phyloP scores from a whole-genome alignment of 2,797 vertebrate species.

The Parauchenoglanis ngamensis region DNA sequence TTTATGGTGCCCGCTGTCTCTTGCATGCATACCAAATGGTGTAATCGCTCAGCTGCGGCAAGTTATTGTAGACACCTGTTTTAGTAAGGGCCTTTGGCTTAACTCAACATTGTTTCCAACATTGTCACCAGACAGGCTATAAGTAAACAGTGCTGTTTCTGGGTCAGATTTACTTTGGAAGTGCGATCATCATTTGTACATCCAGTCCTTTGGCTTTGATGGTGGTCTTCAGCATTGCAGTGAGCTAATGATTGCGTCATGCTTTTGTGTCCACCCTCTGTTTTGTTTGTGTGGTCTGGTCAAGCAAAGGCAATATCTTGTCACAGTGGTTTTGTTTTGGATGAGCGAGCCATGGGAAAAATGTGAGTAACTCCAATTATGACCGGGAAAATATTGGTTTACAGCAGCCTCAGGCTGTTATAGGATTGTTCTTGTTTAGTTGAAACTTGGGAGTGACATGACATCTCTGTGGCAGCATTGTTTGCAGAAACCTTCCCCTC shows the following conservation, averaged over 20 bases:
- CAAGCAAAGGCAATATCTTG: neutral
- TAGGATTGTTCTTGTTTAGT: neutral
- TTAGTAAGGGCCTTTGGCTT: neutral
- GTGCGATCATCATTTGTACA: neutral
- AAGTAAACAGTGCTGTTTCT: neutral
- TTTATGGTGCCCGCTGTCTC: neutral
- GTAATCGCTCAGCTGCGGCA: slow-evolving; percentile 17
- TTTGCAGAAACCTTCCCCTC: neutral
- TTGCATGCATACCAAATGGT: neutral
- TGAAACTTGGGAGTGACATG: neutral
- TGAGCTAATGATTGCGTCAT: slow-evolving; percentile 34
- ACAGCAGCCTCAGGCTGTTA: neutral
- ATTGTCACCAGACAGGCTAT: neutral
- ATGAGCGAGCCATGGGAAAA: neutral
- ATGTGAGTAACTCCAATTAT: neutral
- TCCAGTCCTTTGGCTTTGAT: neutral
- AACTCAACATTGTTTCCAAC: slow-evolving; percentile 10
- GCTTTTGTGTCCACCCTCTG: slow-evolving; percentile 7
- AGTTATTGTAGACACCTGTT: slow-evolving; percentile 28
- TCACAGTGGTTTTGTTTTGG: neutral
- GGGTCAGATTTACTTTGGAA: neutral
- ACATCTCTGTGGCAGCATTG: neutral
- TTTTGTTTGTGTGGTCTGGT: neutral
- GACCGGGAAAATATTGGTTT: neutral
- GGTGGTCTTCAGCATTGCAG: neutral